Evolutionary conservation across 2,113 vertebrate species (phyloP).

Genomic region (Pyrgilauda ruficollis): DNA sequence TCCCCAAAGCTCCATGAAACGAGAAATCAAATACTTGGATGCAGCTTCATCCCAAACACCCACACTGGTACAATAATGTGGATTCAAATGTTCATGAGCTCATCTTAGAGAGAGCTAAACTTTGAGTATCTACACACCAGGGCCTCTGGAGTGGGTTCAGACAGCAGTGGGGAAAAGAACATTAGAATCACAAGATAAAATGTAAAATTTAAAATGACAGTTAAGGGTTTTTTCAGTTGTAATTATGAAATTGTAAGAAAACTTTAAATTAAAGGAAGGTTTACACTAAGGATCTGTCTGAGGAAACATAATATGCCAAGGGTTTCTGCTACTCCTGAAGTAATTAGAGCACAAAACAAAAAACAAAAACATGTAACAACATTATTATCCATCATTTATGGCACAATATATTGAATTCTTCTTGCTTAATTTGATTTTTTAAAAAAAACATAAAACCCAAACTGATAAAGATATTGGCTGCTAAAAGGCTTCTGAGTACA

Average conservation of each 20-base stretch:
- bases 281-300: not conserved
- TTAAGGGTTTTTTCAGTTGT: not conserved
- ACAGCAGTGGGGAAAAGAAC: not conserved
- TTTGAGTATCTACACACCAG: not conserved
- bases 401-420: not conserved
- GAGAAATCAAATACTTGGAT: not conserved
- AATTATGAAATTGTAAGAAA: not conserved
- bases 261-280: not conserved
- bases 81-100: not conserved
- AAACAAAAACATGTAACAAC: not conserved
- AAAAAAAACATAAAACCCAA: not conserved
- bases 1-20: not conserved
- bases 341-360: not conserved
- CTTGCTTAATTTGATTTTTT: not conserved
- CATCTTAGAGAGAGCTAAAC: not conserved
- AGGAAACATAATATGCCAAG: not conserved
- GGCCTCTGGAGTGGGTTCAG: not conserved
- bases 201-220: not conserved
- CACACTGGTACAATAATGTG: not conserved
- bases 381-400: not conserved
- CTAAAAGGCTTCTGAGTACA: not conserved
- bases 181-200: not conserved
- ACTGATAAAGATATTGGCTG: not conserved
- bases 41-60: not conserved
- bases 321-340: not conserved